These are phyloP conservation scores for Polymixis lichenea DNA, from an alignment of 2,888 invertebrate species.

Conservation along the genomic window DNA sequence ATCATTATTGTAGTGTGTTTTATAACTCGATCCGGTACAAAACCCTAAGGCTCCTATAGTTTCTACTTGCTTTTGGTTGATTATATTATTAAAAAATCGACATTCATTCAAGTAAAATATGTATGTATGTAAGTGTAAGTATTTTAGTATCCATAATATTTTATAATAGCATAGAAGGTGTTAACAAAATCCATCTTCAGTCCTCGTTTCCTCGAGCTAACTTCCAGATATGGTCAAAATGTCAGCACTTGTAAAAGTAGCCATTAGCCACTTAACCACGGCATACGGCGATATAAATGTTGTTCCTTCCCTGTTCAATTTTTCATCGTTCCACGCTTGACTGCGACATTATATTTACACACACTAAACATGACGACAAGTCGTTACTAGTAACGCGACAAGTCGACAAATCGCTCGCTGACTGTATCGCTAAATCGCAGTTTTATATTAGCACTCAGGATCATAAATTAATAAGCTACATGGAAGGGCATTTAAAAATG, in stretches of 20 bases:
- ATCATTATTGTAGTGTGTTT: no score
- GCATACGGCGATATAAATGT: constrained; percentile 21
- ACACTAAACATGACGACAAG: constrained; percentile 26
- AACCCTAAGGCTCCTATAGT: no score
- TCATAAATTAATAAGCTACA: constrained; percentile 50
- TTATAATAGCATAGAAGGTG: neutral
- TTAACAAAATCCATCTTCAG: neutral
- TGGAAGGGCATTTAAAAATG: constrained; percentile 39
- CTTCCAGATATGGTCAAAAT: neutral
- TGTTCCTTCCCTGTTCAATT: constrained; percentile 30
- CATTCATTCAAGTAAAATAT: no score
- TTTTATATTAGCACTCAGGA: constrained; percentile 35
- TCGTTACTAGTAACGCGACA: constrained; percentile 35
- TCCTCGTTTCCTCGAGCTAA: neutral
- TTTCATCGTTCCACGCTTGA: constrained; percentile 41
- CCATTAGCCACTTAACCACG: constrained; percentile 34
- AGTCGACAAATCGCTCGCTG: constrained; percentile 39
- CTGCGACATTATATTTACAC: constrained; percentile 37
- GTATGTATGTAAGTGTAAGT: no score
- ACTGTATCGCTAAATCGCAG: constrained; percentile 55
- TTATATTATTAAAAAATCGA: neutral
- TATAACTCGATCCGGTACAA: no score
- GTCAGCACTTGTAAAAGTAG: constrained; percentile 19
- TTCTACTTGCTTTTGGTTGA: no score
- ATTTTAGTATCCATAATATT: neutral